Evolutionary conservation across 1,140 invertebrate genomes (phyloP), one percentile per base, ranked within the genome.

Genomic region (Octopus sinensis): DNA sequence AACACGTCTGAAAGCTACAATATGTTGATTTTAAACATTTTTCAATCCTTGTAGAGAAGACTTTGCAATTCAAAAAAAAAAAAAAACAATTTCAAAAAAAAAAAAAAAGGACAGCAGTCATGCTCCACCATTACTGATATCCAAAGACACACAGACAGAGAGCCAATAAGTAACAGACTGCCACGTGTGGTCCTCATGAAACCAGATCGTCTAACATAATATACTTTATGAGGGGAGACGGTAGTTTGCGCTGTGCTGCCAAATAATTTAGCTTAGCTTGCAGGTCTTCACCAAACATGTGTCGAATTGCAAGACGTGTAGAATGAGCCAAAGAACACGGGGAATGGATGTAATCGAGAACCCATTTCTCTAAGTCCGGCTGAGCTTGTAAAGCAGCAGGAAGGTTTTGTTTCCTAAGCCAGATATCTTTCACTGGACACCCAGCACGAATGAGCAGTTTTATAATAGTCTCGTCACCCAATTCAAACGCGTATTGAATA

Each of bases 401-500:
- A 12, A 78, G 73, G 30, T 79, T 84, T 23, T 53, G 6, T 4
- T 54, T 52, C 17, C 78, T 23, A 10, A 84, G 30, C 83, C 83
- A 84, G n/a, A 54, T n/a, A 7, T 43, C 56, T 54, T 82, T 79
- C 13, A 80, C 79, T 43, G 77, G 75, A 53, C 83, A 82, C 12
- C 83, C 83, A 79, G 83, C 81, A 68, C 30, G 76, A 17, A 84
- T 75, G 10, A 84, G 62, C 53, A 84, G 56, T 53, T 79, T 73
- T 43, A 81, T 81, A 17, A 84, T 62, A 62, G 80, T 68, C 30
- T 80, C 62, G 30, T 84, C 73, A 10, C 76, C 82, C 53, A 54
- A 53, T 53, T 83, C 80, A 78, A 84, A 78, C 4, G 82, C 84
- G 9, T 83, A 71, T 71, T 84, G 84, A 17, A 84, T 54, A 23